Base-by-base conservation (phyloP, 1,140 invertebrate species). In the Agrypnia vestita region DNA sequence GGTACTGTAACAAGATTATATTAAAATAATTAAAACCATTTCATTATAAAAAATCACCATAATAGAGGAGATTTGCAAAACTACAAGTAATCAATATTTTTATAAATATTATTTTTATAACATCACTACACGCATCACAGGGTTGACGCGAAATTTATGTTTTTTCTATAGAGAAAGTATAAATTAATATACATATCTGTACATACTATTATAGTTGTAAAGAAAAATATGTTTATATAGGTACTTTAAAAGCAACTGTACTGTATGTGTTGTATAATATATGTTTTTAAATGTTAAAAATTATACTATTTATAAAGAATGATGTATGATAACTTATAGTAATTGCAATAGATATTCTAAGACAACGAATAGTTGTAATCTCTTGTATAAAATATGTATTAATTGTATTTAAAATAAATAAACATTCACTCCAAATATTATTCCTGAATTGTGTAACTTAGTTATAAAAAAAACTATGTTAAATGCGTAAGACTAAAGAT, bases 271-370 rank as follows among this genome's bases (percentile, higher is more conserved):
- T 35, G 25, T 35, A 15, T 51, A 51, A 35, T 35, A 35, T 35
- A 35, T 35, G 25, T 35, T 35, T 35, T 35, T 35, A 35, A 35
- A 59, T 43, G 46, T 71, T 49, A 71, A 71, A 17, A 35, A 71
- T 49, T 71, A 71, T 12, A 71, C 13, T 7, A 51, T 17, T 51
- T 49, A 71, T 53, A 21, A 71, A 71, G 9, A 13, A 35, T 64
- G 10, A 44, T 35, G 21, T 64, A 64, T 64, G 43, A 64, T 47
- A 43, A n/a, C 15, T 67, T 44, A 44, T 67, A 67, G 13, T 67
- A n/a, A 47, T 67, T 46, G 67, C 67, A 71, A 71, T 71, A 71
- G 67, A 71, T 71, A 74, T 74, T 74, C 25, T 59, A 74, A 35
- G 55, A 74, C 51, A 56, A 74, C 72, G 51, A 74, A 59, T 56